Percentiles rank a stretch among this genome's conserved stretches.
phyloP scores from a whole-genome alignment of 2,797 vertebrate genomes.

The Paguma larvata region DNA sequence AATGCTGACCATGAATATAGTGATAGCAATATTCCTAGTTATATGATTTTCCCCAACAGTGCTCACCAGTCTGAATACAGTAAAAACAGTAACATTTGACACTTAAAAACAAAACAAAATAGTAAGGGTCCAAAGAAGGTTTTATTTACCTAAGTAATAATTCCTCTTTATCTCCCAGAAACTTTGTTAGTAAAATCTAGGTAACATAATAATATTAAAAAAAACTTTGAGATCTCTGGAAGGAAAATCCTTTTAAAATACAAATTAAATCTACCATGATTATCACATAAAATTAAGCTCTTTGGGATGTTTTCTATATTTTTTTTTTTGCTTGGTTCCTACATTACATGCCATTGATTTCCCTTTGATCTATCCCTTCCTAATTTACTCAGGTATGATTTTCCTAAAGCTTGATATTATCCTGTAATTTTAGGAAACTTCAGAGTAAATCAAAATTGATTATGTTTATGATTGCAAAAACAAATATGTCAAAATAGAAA shows the following conservation, averaged over 20 bases:
- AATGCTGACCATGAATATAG: neutral
- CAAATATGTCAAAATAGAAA: constrained; percentile 71
- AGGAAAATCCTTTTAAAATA: constrained; percentile 57
- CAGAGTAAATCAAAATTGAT: constrained; percentile 68
- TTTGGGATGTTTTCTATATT: constrained; percentile 46
- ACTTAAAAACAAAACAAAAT: constrained; percentile 39
- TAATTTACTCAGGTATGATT: constrained; percentile 60
- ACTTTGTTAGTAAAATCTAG: constrained; percentile 17
- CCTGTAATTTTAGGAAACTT: constrained; percentile 76
- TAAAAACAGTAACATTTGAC: constrained; percentile 31
- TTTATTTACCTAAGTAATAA: constrained; percentile 42
- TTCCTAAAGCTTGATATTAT: constrained; percentile 70
- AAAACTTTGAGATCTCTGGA: constrained; percentile 45
- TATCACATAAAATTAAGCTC: constrained; percentile 67
- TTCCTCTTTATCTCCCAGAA: neutral
- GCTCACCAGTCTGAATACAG: neutral
- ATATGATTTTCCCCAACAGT: constrained; percentile 3
- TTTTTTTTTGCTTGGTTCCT: constrained; percentile 64
- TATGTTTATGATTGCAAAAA: constrained; percentile 69
- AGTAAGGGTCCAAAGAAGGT: neutral
- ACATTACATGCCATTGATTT: constrained; percentile 67
- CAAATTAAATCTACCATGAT: constrained; percentile 36
- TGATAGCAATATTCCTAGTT: neutral
- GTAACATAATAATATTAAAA: constrained; percentile 36
- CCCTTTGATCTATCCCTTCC: constrained; percentile 69